Evolutionary conservation across 2,888 invertebrate genomes (phyloP), one percentile per base, ranked within the genome.

Genomic region (Nomada lathburiana): DNA sequence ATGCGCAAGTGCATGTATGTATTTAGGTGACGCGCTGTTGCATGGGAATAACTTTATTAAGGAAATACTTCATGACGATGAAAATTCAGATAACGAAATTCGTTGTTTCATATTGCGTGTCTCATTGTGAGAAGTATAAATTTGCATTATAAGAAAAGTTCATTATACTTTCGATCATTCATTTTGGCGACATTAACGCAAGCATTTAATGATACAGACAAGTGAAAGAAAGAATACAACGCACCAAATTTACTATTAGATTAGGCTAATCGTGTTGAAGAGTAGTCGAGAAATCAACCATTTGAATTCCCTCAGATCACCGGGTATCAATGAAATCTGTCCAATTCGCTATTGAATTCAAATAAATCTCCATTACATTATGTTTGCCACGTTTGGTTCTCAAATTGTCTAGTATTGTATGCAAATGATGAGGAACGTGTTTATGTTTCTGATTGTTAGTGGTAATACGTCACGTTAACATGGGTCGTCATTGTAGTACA

Each of bases 361-460:
- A 65, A 77, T 63, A 63, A 63, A 67, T 63, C 67, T n/a, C 26
- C 77, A 20, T 63, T 26, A 42, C 36, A 50, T 26, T 23, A n/a
- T 36, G 36, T 36, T 52, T 57, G 50, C 59, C 23, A 50, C 13
- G 50, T 44, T 23, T 53, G 42, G 16, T 26, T 20, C 20, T 57
- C 44, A 52, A 68, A 72, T 57, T 64, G 52, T 26, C 23, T 26
- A 7, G 42, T 10, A 76, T 80, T 80, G 80, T 78, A 80, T 78
- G 72, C 18, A 80, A 80, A 80, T 77, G 20, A 63, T 42, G 68
- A 16, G 29, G 23, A 63, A 72, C 13, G 55, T 36, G 42, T 62
- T 64, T 59, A 55, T 50, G 29, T 68, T 71, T 67, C 53, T 16
- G 7, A 44, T 72, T 68, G 26, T 18, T 5, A 47, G n/a, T 63